Conservation (phyloP, 2,797 vertebrate genomes). For the Gambelia wislizenii region DNA sequence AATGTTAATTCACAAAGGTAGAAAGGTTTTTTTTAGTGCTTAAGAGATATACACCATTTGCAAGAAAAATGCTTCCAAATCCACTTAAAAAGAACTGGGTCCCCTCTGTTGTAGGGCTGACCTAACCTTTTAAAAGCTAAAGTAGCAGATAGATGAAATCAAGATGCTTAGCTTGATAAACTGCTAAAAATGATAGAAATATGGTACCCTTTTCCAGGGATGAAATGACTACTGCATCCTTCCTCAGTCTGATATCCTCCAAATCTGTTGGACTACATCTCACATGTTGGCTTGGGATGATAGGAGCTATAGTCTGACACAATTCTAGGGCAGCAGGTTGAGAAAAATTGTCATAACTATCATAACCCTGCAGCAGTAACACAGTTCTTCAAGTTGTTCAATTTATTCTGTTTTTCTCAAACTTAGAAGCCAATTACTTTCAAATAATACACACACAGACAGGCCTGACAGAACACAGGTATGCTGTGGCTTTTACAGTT, state of each 20-base stretch:
- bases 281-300: background rate
- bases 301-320: background rate
- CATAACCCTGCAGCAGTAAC: slow-evolving; percentile 41
- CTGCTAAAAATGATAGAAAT: background rate
- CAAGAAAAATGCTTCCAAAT: background rate
- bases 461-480: slow-evolving; percentile 30
- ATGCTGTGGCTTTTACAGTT: background rate
- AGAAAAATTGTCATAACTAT: background rate
- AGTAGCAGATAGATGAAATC: background rate
- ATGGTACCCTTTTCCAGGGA: background rate
- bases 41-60: background rate
- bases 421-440: slow-evolving; percentile 19
- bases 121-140: background rate
- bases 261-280: background rate
- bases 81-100: background rate
- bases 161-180: background rate
- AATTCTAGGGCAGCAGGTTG: background rate
- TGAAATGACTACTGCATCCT: background rate
- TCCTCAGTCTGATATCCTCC: background rate
- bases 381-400: slow-evolving; percentile 8
- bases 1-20: background rate
- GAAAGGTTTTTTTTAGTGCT: background rate
- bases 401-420: slow-evolving; percentile 27
- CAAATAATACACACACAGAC: slow-evolving; percentile 18
- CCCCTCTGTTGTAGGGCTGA: background rate